Conservation (phyloP, 2,888 invertebrate genomes). For the Ormyrus labotus region DNA sequence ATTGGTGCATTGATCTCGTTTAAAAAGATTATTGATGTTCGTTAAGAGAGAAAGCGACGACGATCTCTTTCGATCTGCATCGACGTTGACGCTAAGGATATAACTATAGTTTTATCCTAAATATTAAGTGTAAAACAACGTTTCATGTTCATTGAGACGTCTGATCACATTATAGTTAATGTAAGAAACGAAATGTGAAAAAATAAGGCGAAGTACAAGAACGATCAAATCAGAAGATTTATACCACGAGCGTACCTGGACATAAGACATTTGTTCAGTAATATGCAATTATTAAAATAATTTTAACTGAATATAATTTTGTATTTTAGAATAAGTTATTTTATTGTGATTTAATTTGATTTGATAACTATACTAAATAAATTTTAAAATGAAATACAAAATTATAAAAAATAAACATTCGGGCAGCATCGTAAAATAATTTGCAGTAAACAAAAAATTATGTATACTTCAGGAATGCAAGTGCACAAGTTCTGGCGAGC, state of each 20-base stretch:
- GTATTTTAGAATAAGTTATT: background rate
- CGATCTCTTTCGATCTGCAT: conserved; percentile 23
- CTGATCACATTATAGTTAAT: conserved; percentile 30
- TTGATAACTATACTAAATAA: background rate
- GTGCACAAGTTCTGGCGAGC: no score
- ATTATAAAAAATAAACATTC: background rate
- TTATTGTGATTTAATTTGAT: conserved; percentile 2
- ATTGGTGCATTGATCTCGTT: conserved; percentile 18
- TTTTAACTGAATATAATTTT: background rate
- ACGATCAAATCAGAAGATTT: conserved; percentile 20
- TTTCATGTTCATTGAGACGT: conserved; percentile 33
- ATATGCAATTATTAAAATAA: conserved; percentile 9
- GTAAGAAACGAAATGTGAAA: conserved; percentile 14
- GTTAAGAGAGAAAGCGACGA: conserved; percentile 7
- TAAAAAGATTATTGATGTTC: conserved; percentile 11
- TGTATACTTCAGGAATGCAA: no score
- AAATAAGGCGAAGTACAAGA: conserved; percentile 4
- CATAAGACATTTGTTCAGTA: background rate
- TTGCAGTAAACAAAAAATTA: no score
- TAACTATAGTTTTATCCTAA: conserved; percentile 49
- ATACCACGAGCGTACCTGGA: conserved; percentile 28
- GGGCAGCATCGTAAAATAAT: no score
- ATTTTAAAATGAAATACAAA: background rate
- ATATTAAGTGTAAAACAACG: conserved; percentile 51
- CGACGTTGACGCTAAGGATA: conserved; percentile 21